phyloP scores from a whole-genome alignment of 2,888 invertebrate genomes.

The Lasioglossum vierecki region DNA sequence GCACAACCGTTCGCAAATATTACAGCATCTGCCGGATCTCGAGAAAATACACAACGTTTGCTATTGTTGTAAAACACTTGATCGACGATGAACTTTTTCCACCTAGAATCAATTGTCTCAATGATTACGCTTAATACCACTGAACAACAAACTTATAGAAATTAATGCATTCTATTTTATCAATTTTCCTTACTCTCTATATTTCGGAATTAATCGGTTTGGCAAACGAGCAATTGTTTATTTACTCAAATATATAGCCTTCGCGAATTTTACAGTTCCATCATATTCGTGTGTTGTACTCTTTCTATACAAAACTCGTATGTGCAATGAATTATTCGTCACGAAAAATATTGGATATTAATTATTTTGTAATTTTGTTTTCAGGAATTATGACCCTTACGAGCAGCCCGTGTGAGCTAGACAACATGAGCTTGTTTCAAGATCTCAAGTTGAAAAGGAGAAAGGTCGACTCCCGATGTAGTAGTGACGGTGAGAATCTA shows the following conservation, averaged over 20 bases:
- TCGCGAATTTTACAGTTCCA: background rate
- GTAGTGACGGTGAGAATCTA: constrained; percentile 93
- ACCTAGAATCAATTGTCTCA: background rate
- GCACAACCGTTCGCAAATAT: background rate
- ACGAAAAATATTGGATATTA: background rate
- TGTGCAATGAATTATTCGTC: background rate
- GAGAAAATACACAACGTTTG: background rate
- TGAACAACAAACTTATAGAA: background rate
- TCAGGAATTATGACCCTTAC: constrained; percentile 99
- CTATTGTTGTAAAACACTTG: background rate
- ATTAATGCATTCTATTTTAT: background rate
- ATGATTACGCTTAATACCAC: no score
- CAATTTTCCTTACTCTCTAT: background rate
- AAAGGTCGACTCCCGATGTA: constrained; percentile 98
- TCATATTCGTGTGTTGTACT: background rate
- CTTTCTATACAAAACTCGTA: background rate
- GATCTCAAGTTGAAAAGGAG: constrained; percentile 99
- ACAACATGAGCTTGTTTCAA: constrained; percentile 99
- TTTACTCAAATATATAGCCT: background rate
- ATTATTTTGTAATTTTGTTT: constrained; percentile 64
- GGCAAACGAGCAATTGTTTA: background rate
- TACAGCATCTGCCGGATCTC: background rate
- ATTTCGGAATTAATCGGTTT: no score
- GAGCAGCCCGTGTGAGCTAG: constrained; percentile 98
- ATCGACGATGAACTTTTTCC: background rate